Conservation (phyloP, 2,113 vertebrate genomes). For the Mastomys natalensis region DNA sequence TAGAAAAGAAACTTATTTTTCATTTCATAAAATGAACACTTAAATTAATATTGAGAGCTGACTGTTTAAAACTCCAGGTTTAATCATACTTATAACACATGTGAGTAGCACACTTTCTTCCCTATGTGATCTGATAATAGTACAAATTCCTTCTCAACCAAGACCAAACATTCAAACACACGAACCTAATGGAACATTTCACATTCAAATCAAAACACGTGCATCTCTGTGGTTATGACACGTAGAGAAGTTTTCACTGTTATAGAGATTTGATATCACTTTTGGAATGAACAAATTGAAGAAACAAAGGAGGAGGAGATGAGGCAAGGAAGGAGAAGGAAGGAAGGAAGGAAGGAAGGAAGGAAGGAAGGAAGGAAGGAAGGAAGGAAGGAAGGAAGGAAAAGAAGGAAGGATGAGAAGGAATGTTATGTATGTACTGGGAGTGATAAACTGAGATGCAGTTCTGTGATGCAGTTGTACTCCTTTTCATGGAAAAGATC, state of each 20-base stretch:
- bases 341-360: rapidly evolving
- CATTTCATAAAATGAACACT: too few species aligned
- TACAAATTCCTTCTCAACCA: rapidly evolving
- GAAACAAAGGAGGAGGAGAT: neutral
- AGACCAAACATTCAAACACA: neutral
- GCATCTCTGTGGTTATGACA: neutral
- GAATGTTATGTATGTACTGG: neutral
- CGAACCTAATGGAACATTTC: neutral
- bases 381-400: neutral
- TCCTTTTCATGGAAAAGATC: too few species aligned
- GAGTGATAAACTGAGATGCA: neutral
- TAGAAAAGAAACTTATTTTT: neutral
- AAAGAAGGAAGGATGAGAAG: too few species aligned
- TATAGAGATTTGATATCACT: neutral
- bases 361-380: neutral
- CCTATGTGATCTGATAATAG: neutral
- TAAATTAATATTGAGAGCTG: neutral
- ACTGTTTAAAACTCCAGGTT: neutral
- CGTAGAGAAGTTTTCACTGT: neutral
- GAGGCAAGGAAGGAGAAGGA: neutral
- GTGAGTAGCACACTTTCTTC: neutral
- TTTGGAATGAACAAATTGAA: too few species aligned
- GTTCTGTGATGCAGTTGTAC: neutral
- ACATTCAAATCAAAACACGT: neutral
- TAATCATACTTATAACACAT: neutral